Percentiles rank a stretch among this genome's conserved stretches.
Conservation (phyloP, 2,888 invertebrate genomes). For the Scaptomyza flava region DNA sequence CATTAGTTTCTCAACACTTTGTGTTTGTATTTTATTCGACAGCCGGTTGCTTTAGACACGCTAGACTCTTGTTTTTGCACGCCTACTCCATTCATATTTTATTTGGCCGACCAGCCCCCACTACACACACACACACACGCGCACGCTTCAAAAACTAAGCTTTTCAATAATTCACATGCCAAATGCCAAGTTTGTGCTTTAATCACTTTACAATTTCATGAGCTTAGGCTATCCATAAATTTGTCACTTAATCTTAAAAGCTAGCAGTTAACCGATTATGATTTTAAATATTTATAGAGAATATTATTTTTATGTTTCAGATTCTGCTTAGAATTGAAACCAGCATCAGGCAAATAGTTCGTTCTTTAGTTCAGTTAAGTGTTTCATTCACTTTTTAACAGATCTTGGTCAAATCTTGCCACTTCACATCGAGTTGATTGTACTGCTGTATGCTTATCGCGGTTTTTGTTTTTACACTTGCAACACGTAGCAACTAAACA, state of each 20-base stretch:
- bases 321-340: background rate
- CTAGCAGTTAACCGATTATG: background rate
- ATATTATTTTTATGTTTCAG: too few relatives aligned
- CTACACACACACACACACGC: background rate
- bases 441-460: background rate
- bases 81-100: conserved; percentile 10
- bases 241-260: conserved; percentile 8
- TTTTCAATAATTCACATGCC: background rate
- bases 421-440: too few relatives aligned
- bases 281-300: background rate
- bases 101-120: conserved; percentile 1
- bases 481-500: background rate
- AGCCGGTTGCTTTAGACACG: conserved; percentile 12
- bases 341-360: too few relatives aligned
- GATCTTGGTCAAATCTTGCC: too few relatives aligned
- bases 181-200: background rate
- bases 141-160: background rate
- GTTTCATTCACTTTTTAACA: too few relatives aligned
- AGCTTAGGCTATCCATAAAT: conserved; percentile 1
- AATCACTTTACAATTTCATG: conserved; percentile 1
- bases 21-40: conserved; percentile 8
- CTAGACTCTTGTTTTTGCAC: conserved; percentile 23
- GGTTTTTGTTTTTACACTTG: background rate
- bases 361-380: too few relatives aligned
- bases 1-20: conserved; percentile 51